Evolutionary conservation across 2,888 invertebrate genomes (phyloP), one percentile per base, ranked within the genome.

Genomic region (Ochlodes sylvanus): DNA sequence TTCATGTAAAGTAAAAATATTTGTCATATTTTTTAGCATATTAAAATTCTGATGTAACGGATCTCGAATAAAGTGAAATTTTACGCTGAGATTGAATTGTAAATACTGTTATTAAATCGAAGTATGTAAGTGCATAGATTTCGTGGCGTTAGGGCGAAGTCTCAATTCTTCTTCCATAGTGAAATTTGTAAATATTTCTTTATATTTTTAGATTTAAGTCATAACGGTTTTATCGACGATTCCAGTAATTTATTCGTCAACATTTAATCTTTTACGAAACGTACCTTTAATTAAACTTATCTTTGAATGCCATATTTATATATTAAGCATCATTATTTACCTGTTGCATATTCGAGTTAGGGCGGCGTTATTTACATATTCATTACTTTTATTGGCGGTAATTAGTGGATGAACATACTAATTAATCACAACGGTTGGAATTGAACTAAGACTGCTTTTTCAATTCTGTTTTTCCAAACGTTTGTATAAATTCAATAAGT

Each of bases 131-230:
- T 76, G 76, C 78, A 77, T 83, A 81, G 88, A 83, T 85, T 85
- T 87, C 84, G 87, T 81, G 81, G 73, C 77, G 78, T 82, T 78
- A 79, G 79, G 75, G 79, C 84, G 88, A 85, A 81, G 78, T 86
- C 85, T 82, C 80, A 84, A 84, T 82, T 86, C 87, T 90, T 92
- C 92, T 92, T 93, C 92, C 92, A 93, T 93, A 93, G 93, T 85
- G 84, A 93, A 93, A 93, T 91, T 91, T 93, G 93, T 93, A 93
- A 89, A 93, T 93, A 93, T 87, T 87, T 83, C 86, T 87, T 88
- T 87, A 86, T 87, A 81, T 83, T 83, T 79, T 79, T 82, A 82
- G 78, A 73, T 73, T 67, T 88, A 89, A 89, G 88, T 81, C 82
- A 84, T 79, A 81, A 85, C 83, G 80, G 84, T 87, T 90, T 87